Percentiles rank a stretch among this genome's conserved stretches.
Evolutionary conservation across 1,140 invertebrate species (phyloP).

Genomic region (Bombus terrestris): DNA sequence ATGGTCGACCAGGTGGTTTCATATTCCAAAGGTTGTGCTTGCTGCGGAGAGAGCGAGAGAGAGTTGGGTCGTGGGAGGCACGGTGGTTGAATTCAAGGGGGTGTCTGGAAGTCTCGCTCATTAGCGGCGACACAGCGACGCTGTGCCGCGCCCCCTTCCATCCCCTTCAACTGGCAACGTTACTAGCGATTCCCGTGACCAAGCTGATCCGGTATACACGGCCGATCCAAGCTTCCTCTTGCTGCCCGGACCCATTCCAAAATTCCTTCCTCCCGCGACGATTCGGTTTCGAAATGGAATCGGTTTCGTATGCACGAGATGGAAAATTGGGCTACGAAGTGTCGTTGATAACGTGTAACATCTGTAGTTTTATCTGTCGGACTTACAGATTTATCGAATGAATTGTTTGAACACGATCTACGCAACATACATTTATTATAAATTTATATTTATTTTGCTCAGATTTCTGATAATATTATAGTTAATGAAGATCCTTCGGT

Average conservation of each 20-base stretch:
- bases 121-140: slow-evolving; percentile 49
- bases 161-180: slow-evolving; percentile 7
- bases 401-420: too few relatives aligned
- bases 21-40: slow-evolving; percentile 57
- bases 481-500: too few relatives aligned
- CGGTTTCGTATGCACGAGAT: background rate
- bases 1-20: slow-evolving; percentile 55
- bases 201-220: background rate
- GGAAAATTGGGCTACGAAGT: background rate
- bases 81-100: slow-evolving; percentile 21
- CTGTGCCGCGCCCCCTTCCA: background rate
- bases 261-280: background rate
- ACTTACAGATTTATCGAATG: too few relatives aligned
- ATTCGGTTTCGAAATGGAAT: background rate
- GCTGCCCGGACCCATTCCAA: background rate
- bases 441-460: too few relatives aligned
- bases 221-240: slow-evolving; percentile 2
- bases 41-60: background rate
- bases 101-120: slow-evolving; percentile 56
- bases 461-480: too few relatives aligned
- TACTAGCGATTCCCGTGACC: slow-evolving; percentile 13
- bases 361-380: too few relatives aligned
- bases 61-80: slow-evolving; percentile 18
- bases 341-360: too few relatives aligned
- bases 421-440: too few relatives aligned